phyloP scores from a whole-genome alignment of 2,888 invertebrate genomes.

The Heliconius hortense region DNA sequence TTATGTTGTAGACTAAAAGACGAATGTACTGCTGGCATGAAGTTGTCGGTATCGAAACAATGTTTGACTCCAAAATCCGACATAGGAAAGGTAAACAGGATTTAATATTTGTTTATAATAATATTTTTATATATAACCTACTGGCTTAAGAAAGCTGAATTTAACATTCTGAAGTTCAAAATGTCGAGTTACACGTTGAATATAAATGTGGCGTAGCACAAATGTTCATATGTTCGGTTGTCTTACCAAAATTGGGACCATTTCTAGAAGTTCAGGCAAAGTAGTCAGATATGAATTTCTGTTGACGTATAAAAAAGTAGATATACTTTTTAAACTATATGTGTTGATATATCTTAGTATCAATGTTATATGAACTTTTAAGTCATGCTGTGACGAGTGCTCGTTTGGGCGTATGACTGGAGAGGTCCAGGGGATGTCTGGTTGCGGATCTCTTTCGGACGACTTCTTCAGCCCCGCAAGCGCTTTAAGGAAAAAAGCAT shows the following conservation, averaged over 20 bases:
- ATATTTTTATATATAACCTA: neutral
- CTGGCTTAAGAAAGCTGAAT: neutral
- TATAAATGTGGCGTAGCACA: no score
- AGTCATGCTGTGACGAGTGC: slow-evolving; percentile 74
- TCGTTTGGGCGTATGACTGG: slow-evolving; percentile 61
- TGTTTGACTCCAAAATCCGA: slow-evolving; percentile 58
- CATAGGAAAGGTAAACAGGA: slow-evolving; percentile 61
- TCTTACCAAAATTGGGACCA: no score
- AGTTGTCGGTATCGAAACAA: slow-evolving; percentile 54
- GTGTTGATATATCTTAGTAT: neutral
- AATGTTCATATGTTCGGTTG: no score
- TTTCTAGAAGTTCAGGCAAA: no score
- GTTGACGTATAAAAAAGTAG: neutral
- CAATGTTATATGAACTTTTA: slow-evolving; percentile 28
- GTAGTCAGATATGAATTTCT: neutral
- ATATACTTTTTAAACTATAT: neutral
- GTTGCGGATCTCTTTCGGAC: slow-evolving; percentile 53
- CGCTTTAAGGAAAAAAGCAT: slow-evolving; percentile 60
- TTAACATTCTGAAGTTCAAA: no score
- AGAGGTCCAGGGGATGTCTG: slow-evolving; percentile 54
- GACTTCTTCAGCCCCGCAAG: slow-evolving; percentile 51
- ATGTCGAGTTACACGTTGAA: no score
- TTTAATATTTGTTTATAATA: neutral
- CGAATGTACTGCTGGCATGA: slow-evolving; percentile 61
- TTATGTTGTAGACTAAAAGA: slow-evolving; percentile 56